Evolutionary conservation across 2,888 invertebrate genomes (phyloP), one percentile per base, ranked within the genome.

Genomic region (Cheilosia vernalis): DNA sequence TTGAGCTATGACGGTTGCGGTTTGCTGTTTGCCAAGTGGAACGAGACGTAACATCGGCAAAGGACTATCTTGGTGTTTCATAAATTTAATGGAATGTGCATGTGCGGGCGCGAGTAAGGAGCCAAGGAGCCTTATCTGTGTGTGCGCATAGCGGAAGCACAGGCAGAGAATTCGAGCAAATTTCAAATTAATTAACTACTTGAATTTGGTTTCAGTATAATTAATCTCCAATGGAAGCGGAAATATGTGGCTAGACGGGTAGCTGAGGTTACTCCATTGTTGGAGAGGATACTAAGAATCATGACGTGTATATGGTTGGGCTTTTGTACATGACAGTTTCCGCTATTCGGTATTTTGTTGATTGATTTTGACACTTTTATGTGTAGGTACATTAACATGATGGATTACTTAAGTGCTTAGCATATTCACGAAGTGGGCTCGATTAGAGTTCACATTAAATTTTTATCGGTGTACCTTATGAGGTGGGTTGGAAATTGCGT

Each of bases 161-260:
- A 30, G 55, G 37, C 55, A 21, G 72, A 66, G 73, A 42, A 37
- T 67, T 69, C 27, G 55, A 72, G 76, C 64, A 76, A 85, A 80
- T 85, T 80, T 85, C 85, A 85, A 85, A 85, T 85, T 85, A 85
- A 85, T 85, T 85, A 85, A 85, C 85, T 85, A 70, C 85, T 85
- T 81, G 85, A 80, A 80, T 85, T 85, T 70, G 80, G 85, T 85
- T 80, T 85, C 70, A 70, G 74, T 80, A 76, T 85, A 85, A 85
- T 85, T 80, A 85, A 85, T 85, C 85, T 80, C 10, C 64, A 55
- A 55, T 61, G 64, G 70, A 72, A 85, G 80, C 27, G 69, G 80
- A 76, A 76, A 64, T 56, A 72, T 85, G 74, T 76, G 84, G 80
- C 66, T 76, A 66, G 80, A 61, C 80, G 33, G 63, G 49, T 73